These are phyloP conservation scores for Dryobates pubescens DNA, from an alignment of 2,797 vertebrate species.

Conservation along the genomic window DNA sequence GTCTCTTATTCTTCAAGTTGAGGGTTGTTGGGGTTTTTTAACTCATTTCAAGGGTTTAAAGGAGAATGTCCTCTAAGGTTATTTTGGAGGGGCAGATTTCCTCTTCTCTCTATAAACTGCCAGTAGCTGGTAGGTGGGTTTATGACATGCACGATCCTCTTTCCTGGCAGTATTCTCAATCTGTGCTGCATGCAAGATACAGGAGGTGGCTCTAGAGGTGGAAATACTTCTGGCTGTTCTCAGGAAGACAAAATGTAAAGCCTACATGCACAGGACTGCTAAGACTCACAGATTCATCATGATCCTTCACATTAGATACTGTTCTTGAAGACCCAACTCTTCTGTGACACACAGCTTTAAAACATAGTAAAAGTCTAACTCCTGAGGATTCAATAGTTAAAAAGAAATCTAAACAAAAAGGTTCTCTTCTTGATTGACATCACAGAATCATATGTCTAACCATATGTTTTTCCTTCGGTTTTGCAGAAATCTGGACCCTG, in stretches of 20 bases:
- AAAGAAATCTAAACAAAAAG: neutral
- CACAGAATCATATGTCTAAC: neutral
- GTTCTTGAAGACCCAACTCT: neutral
- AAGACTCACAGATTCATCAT: neutral
- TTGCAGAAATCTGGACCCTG: neutral
- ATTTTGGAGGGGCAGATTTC: neutral
- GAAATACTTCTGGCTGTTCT: neutral
- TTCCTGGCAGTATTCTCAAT: neutral
- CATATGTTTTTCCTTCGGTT: neutral
- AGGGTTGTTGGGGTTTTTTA: neutral
- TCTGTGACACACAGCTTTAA: neutral
- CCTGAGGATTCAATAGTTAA: neutral
- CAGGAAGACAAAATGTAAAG: neutral
- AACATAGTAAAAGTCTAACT: neutral
- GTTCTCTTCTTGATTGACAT: neutral
- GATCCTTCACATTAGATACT: neutral
- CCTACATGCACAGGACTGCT: neutral
- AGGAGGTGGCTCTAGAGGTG: neutral
- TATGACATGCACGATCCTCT: neutral
- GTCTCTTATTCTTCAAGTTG: neutral
- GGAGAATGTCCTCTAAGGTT: neutral
- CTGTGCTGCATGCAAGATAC: neutral
- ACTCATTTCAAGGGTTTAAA: neutral
- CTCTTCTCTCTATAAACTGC: neutral
- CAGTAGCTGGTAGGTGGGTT: neutral